These are phyloP conservation scores for Empidonax traillii DNA, from an alignment of 2,113 vertebrate genomes.

Conservation along the genomic window DNA sequence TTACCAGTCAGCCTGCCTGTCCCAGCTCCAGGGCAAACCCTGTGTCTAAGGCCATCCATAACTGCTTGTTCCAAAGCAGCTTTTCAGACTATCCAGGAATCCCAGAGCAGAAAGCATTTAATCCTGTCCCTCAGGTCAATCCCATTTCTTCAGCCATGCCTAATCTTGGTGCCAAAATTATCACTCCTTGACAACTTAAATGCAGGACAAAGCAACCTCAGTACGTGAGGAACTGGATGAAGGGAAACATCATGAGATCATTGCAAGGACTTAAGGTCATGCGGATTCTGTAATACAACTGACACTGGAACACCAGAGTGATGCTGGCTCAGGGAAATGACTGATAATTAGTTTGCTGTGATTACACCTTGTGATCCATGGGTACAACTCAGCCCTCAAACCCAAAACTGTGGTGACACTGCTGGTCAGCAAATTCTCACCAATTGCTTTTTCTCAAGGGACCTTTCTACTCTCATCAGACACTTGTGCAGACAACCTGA, in stretches of 20 bases:
- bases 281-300: neutral
- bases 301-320: accelerated
- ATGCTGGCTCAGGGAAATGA: neutral
- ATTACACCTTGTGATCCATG: neutral
- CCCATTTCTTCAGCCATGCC: neutral
- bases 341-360: neutral
- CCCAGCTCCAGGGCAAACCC: neutral
- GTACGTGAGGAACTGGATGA: neutral
- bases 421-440: neutral
- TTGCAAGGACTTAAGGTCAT: neutral
- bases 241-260: neutral
- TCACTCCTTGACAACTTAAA: neutral
- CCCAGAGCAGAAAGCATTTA: neutral
- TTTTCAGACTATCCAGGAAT: neutral
- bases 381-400: neutral
- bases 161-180: neutral
- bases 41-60: neutral
- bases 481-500: neutral
- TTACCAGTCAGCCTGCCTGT: neutral
- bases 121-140: neutral
- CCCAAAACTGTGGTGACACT: neutral
- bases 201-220: accelerated
- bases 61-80: neutral
- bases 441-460: neutral
- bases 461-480: neutral